Percentiles rank a stretch among this genome's conserved stretches.
Conservation (phyloP, 2,888 invertebrate genomes). For the Caenorhabditis macrosperma region DNA sequence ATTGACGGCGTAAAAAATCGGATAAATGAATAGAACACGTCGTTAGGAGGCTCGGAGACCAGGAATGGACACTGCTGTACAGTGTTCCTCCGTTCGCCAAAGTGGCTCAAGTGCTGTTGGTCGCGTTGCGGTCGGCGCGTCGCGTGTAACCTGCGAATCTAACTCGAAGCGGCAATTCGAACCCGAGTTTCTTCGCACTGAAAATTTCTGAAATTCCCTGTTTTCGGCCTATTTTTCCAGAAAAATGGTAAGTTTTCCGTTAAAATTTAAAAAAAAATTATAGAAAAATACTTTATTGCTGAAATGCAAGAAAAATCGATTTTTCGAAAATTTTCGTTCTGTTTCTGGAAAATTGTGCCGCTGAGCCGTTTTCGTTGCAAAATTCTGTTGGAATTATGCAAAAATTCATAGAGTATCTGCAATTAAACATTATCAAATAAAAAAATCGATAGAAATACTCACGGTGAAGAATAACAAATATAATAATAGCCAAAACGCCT, state of each 20-base stretch:
- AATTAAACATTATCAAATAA: not conserved
- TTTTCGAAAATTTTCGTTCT: not conserved
- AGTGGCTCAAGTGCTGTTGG: not conserved
- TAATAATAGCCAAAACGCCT: slow-evolving; percentile 40
- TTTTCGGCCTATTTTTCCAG: not conserved
- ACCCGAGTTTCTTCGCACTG: slow-evolving; percentile 2
- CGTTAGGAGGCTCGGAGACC: too few relatives aligned
- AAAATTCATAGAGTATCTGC: slow-evolving; percentile 32
- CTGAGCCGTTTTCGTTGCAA: too few relatives aligned
- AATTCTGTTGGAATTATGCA: too few relatives aligned
- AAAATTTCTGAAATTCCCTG: not conserved
- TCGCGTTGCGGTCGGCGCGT: slow-evolving; percentile 35
- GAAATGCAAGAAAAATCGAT: not conserved
- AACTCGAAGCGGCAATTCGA: slow-evolving; percentile 42
- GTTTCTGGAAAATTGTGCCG: not conserved
- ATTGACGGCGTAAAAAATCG: too few relatives aligned
- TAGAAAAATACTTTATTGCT: not conserved
- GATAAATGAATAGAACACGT: too few relatives aligned
- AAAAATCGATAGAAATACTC: not conserved
- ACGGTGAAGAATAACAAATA: slow-evolving; percentile 53
- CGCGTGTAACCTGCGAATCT: slow-evolving; percentile 34
- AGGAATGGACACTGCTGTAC: too few relatives aligned
- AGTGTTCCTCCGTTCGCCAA: too few relatives aligned
- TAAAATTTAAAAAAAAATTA: not conserved
- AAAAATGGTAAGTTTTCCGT: slow-evolving; percentile 8